Conservation (phyloP, 2,888 invertebrate genomes). For the Priocnemis perturbator region DNA sequence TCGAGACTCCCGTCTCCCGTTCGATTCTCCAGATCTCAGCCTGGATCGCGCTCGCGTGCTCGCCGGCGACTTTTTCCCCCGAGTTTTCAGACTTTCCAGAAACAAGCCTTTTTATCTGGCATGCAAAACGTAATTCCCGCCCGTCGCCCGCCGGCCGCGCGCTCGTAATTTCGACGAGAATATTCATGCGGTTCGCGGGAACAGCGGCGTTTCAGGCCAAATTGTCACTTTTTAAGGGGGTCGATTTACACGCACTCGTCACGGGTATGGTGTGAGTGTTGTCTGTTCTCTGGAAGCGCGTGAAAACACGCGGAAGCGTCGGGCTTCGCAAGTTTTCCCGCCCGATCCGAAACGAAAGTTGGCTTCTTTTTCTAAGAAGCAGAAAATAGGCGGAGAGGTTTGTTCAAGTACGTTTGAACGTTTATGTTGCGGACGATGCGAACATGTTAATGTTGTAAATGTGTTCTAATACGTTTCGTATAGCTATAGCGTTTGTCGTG, state of each 20-base stretch:
- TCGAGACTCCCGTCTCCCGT: background rate
- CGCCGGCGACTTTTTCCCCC: background rate
- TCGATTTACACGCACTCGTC: background rate
- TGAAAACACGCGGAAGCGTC: too few relatives aligned
- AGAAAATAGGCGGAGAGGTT: too few relatives aligned
- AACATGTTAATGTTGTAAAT: too few relatives aligned
- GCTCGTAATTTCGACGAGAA: background rate
- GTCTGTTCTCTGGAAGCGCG: background rate
- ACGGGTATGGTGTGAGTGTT: background rate
- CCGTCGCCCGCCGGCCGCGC: background rate
- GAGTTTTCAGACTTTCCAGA: constrained; percentile 2
- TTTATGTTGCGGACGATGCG: too few relatives aligned
- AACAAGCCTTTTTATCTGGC: background rate
- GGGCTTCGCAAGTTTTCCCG: too few relatives aligned
- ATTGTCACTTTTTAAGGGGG: too few relatives aligned
- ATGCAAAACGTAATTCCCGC: constrained; percentile 1
- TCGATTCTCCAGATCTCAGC: background rate
- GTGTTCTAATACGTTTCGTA: too few relatives aligned
- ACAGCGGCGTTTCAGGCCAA: background rate
- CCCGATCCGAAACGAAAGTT: too few relatives aligned
- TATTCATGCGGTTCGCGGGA: constrained; percentile 2
- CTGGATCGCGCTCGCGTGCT: constrained; percentile 1
- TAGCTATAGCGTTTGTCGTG: too few relatives aligned
- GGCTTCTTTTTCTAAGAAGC: too few relatives aligned
- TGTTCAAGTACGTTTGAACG: too few relatives aligned